phyloP scores from a whole-genome alignment of 2,797 vertebrate genomes.

The Falco novaeseelandiae region DNA sequence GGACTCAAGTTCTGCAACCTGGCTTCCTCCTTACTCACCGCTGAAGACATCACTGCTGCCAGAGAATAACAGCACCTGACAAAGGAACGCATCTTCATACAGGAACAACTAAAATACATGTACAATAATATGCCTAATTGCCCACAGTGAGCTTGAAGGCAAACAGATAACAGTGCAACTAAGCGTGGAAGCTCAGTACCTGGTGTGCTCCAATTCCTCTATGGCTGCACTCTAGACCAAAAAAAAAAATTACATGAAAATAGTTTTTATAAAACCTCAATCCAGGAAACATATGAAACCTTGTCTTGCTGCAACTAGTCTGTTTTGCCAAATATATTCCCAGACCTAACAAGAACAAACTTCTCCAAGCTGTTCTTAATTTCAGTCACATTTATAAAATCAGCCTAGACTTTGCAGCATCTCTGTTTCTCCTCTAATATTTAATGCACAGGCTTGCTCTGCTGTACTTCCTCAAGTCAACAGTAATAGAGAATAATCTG shows the following conservation, averaged over 20 bases:
- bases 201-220: background rate
- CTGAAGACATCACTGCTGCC: background rate
- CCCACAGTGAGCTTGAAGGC: background rate
- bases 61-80: background rate
- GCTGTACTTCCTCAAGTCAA: background rate
- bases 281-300: background rate
- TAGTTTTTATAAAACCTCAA: constrained; percentile 1
- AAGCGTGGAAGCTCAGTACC: background rate
- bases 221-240: background rate
- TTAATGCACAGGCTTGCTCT: background rate
- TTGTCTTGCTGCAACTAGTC: background rate
- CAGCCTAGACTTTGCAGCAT: background rate
- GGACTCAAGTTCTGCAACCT: background rate
- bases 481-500: background rate
- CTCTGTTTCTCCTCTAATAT: background rate
- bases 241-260: background rate
- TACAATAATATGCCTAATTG: background rate
- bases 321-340: constrained; percentile 15
- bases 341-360: constrained; percentile 19
- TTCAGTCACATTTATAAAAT: constrained; percentile 25
- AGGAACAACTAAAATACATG: background rate
- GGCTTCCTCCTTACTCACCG: background rate
- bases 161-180: background rate
- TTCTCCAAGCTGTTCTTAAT: constrained; percentile 24
- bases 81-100: background rate